Conservation (phyloP, 92 coral and sea anemone genomes). For the Phenganax subtilis region DNA sequence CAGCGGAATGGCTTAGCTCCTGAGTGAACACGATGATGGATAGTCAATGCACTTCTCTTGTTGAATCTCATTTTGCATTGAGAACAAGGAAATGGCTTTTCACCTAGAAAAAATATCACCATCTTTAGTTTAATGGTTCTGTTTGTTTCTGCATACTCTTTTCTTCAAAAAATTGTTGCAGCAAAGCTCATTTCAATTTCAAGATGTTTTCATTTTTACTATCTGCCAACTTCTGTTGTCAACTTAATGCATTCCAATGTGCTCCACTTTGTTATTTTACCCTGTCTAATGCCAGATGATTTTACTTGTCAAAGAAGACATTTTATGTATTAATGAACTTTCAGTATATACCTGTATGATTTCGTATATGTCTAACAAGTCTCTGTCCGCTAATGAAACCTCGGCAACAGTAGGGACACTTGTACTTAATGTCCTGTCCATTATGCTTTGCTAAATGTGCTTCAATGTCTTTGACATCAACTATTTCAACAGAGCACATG, state of each 20-base stretch:
- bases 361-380: constrained; percentile 87
- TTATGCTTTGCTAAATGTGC: constrained; percentile 70
- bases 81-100: constrained; percentile 88
- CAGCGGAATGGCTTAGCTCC: constrained; percentile 92
- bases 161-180: not conserved
- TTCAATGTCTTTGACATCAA: constrained; percentile 86
- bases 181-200: not conserved
- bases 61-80: constrained; percentile 94
- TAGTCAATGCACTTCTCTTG: constrained; percentile 84
- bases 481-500: constrained; percentile 76
- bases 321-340: not conserved
- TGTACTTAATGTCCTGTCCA: constrained; percentile 71
- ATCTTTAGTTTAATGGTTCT: not conserved
- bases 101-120: constrained; percentile 37
- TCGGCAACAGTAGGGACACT: constrained; percentile 85
- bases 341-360: constrained; percentile 60
- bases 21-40: constrained; percentile 91
- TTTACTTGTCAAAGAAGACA: too few relatives aligned
- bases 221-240: too few relatives aligned
- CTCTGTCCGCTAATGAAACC: constrained; percentile 82
- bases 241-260: too few relatives aligned
- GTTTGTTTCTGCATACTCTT: not conserved
- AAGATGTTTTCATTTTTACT: not conserved
- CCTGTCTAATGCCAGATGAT: too few relatives aligned
- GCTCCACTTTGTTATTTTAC: too few relatives aligned